Evolutionary conservation across 2,113 vertebrate species (phyloP), one percentile per base, ranked within the genome.

Genomic region (Nannospalax galili): DNA sequence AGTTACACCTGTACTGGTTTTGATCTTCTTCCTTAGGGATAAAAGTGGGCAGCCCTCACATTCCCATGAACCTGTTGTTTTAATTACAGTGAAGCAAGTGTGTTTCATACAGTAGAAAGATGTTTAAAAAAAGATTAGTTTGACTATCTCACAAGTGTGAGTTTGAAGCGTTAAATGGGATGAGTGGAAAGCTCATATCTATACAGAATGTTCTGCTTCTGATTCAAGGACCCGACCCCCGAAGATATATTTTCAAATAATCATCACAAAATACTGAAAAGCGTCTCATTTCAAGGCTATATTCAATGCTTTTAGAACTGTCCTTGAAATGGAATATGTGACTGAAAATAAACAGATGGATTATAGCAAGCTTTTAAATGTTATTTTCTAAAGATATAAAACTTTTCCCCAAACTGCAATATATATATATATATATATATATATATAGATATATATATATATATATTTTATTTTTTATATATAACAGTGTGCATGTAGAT

Each of bases 51-150:
- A 64, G 28, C 24, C 81, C 93, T 91, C 17, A 1, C 26, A 37
- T 86, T 28, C 72, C 28, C 20, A 24, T 93, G 93, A 97, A 67
- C 78, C 90, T 92, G 24, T 10, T 52, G 42, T 96, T 97, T 93
- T 97, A 97, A 95, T 97, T 96, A 94, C 7, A 92, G 26, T 58
- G 28, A 89, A 17, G 32, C 70, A 32, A 9, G 1, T 90, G 93
- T 14, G 0, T 65, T 93, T 96, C 87, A 42, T 48, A 77, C 16
- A 92, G 94, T 93, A 93, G 48, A 40, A 90, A 92, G 52, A 62
- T 40, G 67, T 64, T 69, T 86, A 84, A 96, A 92, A 88, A 78
- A 82, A 94, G 69, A 96, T 96, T 91, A 77, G 19, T 75, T 89
- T 92, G 42, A 58, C 48, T 26, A 28, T 60, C 37, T 93, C 70